phyloP scores from a whole-genome alignment of 2,797 vertebrate genomes.

The Yasuhikotakia modesta region DNA sequence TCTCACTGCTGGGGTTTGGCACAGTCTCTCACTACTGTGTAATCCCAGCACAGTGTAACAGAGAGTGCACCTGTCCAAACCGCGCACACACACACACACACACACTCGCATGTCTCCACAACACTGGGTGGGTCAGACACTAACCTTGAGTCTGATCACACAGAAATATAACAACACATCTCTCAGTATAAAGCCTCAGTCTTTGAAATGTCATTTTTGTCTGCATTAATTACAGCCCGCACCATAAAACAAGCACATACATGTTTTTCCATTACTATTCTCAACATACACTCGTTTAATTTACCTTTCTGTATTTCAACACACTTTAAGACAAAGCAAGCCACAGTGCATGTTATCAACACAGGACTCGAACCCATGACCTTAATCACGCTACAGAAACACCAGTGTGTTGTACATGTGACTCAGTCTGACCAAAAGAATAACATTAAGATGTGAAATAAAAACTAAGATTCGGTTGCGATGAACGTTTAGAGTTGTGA shows the following conservation, averaged over 20 bases:
- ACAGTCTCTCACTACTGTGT: slow-evolving; percentile 41
- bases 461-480: neutral
- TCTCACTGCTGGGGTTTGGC: slow-evolving; percentile 58
- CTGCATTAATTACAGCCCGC: neutral
- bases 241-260: neutral
- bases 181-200: too few species aligned
- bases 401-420: neutral
- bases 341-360: neutral
- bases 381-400: neutral
- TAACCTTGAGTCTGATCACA: too few species aligned
- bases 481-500: neutral
- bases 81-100: slow-evolving; percentile 41
- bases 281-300: neutral
- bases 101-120: neutral
- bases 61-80: slow-evolving; percentile 54
- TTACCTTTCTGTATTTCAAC: neutral
- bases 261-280: neutral
- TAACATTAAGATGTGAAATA: neutral
- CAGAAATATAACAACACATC: too few species aligned
- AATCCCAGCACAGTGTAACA: slow-evolving; percentile 52
- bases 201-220: too few species aligned
- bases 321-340: neutral
- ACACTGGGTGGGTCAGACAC: neutral
- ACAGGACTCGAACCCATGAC: neutral
- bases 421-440: neutral